Evolutionary conservation across 2,888 invertebrate genomes (phyloP), one percentile per base, ranked within the genome.

Genomic region (Dyspetes luteomarginatus): DNA sequence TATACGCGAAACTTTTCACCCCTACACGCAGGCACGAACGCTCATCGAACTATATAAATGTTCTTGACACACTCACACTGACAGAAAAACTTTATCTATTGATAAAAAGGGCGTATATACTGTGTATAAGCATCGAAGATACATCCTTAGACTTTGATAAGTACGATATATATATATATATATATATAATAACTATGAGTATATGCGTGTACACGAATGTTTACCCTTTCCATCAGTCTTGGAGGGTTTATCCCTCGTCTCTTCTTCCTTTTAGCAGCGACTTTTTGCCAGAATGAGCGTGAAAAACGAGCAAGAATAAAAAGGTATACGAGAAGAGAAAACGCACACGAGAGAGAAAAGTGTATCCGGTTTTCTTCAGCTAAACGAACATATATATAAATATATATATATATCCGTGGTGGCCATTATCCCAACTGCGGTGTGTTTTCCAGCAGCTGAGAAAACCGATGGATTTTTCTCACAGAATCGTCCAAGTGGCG

Each of bases 211-310:
- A 45, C 5, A 45, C 50, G 60, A 78, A 48, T 83, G 79, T 83
- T 83, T 85, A 76, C 76, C 67, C 79, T 62, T 71, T 82, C 80
- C 79, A 82, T 84, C 82, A 73, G 73, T 55, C 72, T 68, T 58
- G 45, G 30, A 72, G 48, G 73, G 48, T 55, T 56, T 43, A 3
- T 43, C 9, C 30, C 3, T 48, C 48, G 48, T 48, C 48, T 65
- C 64, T 55, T 71, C 56, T 58, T 67, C 22, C 28, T 50, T 48
- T 36, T 58, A 30, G 60, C 41, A 45, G 24, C 22, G 58, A 28
- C 60, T 50, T 43, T 74, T 65, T n/a, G 43, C 28, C 43, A 41
- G 55, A 67, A 73, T 7, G 22, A 52, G 28, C 24, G 17, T 19
- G 4, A 41, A 15, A 62, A 71, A 71, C 30, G 50, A 75, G 45